Conservation (phyloP, 2,888 invertebrate genomes). For the Kuschelorhynchus macadamiae region DNA sequence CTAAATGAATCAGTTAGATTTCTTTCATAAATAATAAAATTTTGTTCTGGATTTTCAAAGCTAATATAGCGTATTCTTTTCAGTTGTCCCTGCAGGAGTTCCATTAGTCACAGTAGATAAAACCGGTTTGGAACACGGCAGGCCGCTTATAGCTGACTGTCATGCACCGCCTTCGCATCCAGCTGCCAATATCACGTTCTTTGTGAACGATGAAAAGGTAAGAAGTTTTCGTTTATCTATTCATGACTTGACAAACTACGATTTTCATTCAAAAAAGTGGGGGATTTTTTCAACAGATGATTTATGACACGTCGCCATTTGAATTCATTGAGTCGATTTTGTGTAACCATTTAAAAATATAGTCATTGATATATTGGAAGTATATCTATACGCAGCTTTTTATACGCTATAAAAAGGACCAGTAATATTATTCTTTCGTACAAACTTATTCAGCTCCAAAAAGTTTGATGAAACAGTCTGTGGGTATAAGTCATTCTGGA, state of each 20-base stretch:
- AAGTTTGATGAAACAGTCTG: too few species aligned
- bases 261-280: background rate
- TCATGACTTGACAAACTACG: constrained; percentile 2
- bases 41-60: too few species aligned
- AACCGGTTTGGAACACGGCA: constrained; percentile 73
- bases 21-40: too few species aligned
- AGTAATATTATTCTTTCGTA: too few species aligned
- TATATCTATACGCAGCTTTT: too few species aligned
- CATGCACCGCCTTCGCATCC: constrained; percentile 75
- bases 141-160: constrained; percentile 74
- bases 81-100: constrained; percentile 74
- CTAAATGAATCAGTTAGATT: too few species aligned
- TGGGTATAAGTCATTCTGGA: too few species aligned
- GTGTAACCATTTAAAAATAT: background rate
- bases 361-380: too few species aligned
- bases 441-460: too few species aligned
- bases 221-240: constrained; percentile 45
- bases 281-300: background rate
- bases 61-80: constrained; percentile 42
- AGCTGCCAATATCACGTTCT: constrained; percentile 76
- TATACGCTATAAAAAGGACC: too few species aligned
- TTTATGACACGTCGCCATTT: background rate
- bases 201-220: constrained; percentile 75
- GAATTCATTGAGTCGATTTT: background rate
- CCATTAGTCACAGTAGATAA: constrained; percentile 74